These are phyloP conservation scores for Chaenocephalus aceratus DNA, from an alignment of 2,113 vertebrate species.

Conservation along the genomic window DNA sequence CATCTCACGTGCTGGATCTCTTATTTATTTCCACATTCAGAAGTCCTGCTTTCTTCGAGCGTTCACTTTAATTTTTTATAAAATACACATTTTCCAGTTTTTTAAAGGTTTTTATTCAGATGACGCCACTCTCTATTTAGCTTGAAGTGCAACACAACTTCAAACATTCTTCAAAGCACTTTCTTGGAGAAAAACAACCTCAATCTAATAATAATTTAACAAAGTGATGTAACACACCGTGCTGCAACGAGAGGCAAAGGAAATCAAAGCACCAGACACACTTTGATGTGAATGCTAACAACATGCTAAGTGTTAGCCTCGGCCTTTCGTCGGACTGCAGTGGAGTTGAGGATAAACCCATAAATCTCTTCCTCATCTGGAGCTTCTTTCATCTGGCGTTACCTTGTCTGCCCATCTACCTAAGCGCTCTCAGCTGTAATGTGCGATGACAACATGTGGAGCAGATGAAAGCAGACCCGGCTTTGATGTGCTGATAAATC, in stretches of 20 bases:
- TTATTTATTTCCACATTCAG: neutral
- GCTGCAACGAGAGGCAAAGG: neutral
- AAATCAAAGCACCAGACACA: slow-evolving; percentile 2
- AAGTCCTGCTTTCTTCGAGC: neutral
- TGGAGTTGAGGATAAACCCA: slow-evolving; percentile 35
- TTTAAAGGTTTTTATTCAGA: neutral
- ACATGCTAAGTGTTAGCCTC: neutral
- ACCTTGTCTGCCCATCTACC: slow-evolving; percentile 64
- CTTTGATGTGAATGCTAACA: neutral
- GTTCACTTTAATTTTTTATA: neutral
- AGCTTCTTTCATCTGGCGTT: slow-evolving; percentile 62
- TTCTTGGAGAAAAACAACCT: neutral
- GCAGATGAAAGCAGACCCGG: slow-evolving; percentile 73
- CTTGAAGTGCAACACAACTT: neutral
- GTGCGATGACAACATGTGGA: slow-evolving; percentile 65
- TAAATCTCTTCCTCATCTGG: slow-evolving; percentile 36
- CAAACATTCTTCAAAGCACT: slow-evolving; percentile 11
- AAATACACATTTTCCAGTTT: neutral
- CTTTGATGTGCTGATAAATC: slow-evolving; percentile 70
- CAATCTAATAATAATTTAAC: slow-evolving; percentile 30
- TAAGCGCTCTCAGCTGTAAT: slow-evolving; percentile 67
- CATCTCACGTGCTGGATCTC: too few relatives aligned
- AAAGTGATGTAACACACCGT: neutral
- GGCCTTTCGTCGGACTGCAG: slow-evolving; percentile 20
- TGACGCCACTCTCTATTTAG: neutral